phyloP scores from a whole-genome alignment of 2,888 invertebrate species.

The Acanthoscelides obtectus region DNA sequence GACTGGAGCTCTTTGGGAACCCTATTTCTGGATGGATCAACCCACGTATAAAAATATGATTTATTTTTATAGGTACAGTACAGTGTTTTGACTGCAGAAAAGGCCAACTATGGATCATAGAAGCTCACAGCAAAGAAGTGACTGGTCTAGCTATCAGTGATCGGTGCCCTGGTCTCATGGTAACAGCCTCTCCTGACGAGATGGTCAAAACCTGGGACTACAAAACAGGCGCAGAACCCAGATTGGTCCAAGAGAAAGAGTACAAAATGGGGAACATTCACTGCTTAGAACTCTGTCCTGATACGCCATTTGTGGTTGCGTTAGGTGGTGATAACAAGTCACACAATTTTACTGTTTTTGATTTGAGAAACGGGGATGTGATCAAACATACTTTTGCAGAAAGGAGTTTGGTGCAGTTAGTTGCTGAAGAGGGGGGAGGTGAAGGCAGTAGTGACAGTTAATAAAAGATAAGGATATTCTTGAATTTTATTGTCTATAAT shows the following conservation, averaged over 20 bases:
- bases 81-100: conserved; percentile 71
- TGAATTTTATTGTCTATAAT: too few species aligned
- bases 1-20: too few species aligned
- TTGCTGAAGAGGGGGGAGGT: conserved; percentile 17
- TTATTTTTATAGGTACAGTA: conserved; percentile 45
- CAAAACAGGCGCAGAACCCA: conserved; percentile 38
- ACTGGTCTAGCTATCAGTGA: conserved; percentile 75
- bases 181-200: conserved; percentile 77
- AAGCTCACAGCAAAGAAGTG: conserved; percentile 78
- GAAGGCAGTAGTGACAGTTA: neutral
- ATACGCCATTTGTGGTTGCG: conserved; percentile 75
- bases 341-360: conserved; percentile 65
- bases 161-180: conserved; percentile 67
- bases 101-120: conserved; percentile 41
- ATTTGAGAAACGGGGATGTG: conserved; percentile 55
- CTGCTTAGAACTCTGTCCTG: conserved; percentile 72
- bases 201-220: conserved; percentile 84
- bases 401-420: conserved; percentile 41
- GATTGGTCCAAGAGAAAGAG: conserved; percentile 50
- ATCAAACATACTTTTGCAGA: conserved; percentile 50
- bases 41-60: too few species aligned
- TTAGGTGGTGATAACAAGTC: conserved; percentile 82
- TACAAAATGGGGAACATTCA: conserved; percentile 68
- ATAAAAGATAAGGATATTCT: neutral
- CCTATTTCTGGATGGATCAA: too few species aligned